phyloP scores from a whole-genome alignment of 2,888 invertebrate genomes.

The Hydriomena furcata region DNA sequence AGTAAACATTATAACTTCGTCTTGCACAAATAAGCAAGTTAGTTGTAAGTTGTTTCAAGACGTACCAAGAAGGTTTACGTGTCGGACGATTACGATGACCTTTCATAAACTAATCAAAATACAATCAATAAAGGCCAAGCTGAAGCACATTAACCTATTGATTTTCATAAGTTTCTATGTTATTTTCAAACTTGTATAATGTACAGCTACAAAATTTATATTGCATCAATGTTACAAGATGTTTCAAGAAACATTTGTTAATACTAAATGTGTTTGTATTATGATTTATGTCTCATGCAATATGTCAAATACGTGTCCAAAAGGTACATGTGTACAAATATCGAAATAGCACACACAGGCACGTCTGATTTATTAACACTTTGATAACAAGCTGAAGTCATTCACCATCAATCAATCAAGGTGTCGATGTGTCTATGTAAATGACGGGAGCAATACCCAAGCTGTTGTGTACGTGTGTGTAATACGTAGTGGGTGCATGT shows the following conservation, averaged over 20 bases:
- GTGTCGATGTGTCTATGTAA: slow-evolving; percentile 51
- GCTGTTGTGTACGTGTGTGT: slow-evolving; percentile 23
- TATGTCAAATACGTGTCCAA: slow-evolving; percentile 27
- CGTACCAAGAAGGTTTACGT: slow-evolving; percentile 3
- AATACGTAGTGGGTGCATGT: slow-evolving; percentile 17
- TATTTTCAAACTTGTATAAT: too few relatives aligned
- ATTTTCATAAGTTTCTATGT: slow-evolving; percentile 5
- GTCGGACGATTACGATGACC: slow-evolving; percentile 1
- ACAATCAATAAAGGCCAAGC: slow-evolving; percentile 11
- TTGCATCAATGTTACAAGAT: too few relatives aligned
- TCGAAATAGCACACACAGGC: slow-evolving; percentile 29
- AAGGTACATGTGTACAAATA: slow-evolving; percentile 23
- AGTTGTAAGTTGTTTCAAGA: background rate
- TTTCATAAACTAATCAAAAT: slow-evolving; percentile 14
- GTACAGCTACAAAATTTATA: background rate
- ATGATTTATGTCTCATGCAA: too few relatives aligned
- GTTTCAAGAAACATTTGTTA: too few relatives aligned
- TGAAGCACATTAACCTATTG: slow-evolving; percentile 1
- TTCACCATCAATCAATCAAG: slow-evolving; percentile 54
- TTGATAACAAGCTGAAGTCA: slow-evolving; percentile 52
- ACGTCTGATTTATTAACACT: slow-evolving; percentile 50
- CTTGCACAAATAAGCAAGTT: slow-evolving; percentile 4
- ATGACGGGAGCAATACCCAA: slow-evolving; percentile 49
- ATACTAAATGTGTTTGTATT: too few relatives aligned
- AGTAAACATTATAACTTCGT: background rate